phyloP scores from a whole-genome alignment of 1,140 invertebrate species.

The Micrasema longulum region DNA sequence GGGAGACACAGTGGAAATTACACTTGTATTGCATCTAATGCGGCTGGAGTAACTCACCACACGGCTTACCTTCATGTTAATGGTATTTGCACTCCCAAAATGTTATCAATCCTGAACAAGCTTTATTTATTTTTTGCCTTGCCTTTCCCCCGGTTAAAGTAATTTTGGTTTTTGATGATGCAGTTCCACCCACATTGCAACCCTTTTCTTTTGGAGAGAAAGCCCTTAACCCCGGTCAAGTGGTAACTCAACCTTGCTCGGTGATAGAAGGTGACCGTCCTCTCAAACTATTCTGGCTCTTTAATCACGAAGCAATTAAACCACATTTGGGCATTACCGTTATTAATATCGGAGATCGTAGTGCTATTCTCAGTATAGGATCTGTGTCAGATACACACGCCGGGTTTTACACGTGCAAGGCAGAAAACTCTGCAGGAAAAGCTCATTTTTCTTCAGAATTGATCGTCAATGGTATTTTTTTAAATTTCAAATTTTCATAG shows the following conservation, averaged over 20 bases:
- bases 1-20: slow-evolving; percentile 77
- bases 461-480: slow-evolving; percentile 71
- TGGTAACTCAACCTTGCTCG: slow-evolving; percentile 76
- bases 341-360: slow-evolving; percentile 73
- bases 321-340: slow-evolving; percentile 67
- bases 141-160: background rate
- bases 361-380: slow-evolving; percentile 75
- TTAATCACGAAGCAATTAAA: slow-evolving; percentile 71
- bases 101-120: slow-evolving; percentile 45
- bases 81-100: slow-evolving; percentile 63
- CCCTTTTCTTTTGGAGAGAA: slow-evolving; percentile 80
- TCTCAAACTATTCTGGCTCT: slow-evolving; percentile 76
- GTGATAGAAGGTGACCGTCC: slow-evolving; percentile 81
- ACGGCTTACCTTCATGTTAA: slow-evolving; percentile 75
- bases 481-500: slow-evolving; percentile 8
- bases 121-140: slow-evolving; percentile 15
- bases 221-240: slow-evolving; percentile 76
- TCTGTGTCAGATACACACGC: slow-evolving; percentile 72
- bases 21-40: slow-evolving; percentile 76
- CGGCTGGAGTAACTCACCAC: slow-evolving; percentile 73
- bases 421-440: slow-evolving; percentile 74
- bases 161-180: slow-evolving; percentile 52
- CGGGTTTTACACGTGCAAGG: slow-evolving; percentile 76
- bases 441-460: slow-evolving; percentile 65
- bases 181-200: slow-evolving; percentile 79